Evolutionary conservation across 2,113 vertebrate species (phyloP).

Genomic region (Lycaon pictus): DNA sequence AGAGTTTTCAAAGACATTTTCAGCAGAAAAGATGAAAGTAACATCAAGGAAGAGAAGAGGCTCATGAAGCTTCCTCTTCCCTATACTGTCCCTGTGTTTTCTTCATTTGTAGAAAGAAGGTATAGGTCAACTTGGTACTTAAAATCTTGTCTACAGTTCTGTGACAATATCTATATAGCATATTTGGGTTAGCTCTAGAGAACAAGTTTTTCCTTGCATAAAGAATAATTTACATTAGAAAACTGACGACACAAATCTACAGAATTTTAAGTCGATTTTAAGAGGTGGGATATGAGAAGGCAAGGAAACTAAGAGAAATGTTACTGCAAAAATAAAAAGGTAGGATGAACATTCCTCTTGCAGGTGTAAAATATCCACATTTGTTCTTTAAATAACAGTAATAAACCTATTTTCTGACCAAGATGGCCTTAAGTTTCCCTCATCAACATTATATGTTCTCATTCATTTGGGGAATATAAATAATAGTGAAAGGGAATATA

Average conservation of each 20-base stretch:
- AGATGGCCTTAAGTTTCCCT: not conserved
- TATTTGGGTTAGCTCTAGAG: not conserved
- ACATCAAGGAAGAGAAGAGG: not conserved
- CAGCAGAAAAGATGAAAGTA: slow-evolving; percentile 21
- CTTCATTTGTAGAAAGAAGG: not conserved
- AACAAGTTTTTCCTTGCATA: not conserved
- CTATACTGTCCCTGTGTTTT: not conserved
- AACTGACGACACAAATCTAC: not conserved
- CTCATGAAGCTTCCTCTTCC: not conserved
- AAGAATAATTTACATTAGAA: not conserved
- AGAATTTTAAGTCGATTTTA: not conserved
- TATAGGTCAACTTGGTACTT: not conserved
- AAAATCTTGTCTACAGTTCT: not conserved
- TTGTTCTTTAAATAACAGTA: not conserved
- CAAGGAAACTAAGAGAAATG: not conserved
- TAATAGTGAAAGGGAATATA: too few relatives aligned
- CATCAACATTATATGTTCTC: too few relatives aligned
- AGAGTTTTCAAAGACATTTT: slow-evolving; percentile 48
- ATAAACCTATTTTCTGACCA: not conserved
- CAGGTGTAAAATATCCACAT: not conserved
- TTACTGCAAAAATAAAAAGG: not conserved
- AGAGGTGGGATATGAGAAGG: not conserved
- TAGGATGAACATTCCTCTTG: not conserved
- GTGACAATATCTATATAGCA: not conserved
- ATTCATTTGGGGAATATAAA: too few relatives aligned